Base-by-base conservation (phyloP, 2,888 invertebrate genomes). In the Tolmerus cingulatus region DNA sequence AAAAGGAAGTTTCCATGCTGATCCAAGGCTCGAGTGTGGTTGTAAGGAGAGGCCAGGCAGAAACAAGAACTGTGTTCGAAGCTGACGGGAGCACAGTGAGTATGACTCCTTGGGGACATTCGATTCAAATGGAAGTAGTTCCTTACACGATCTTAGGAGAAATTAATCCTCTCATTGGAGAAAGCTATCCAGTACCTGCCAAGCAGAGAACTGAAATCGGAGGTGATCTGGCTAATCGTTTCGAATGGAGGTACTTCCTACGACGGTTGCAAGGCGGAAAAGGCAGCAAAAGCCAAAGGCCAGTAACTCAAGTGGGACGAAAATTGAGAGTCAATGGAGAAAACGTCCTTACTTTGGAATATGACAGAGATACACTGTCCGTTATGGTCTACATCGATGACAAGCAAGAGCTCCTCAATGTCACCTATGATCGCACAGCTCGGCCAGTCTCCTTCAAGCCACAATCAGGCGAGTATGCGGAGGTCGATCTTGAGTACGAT, bases 221-320 rank as follows among this genome's bases (percentile, higher is more conserved):
- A 34, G 97, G 97, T 0, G 98, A 98, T 91, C 92, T 98, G 86
- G 97, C 97, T 0, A 98, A 98, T 91, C 94, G 98, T 89, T 97
- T 98, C 90, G 98, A 99, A 93, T 99, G 98, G 98, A 94, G 98
- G 66, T 98, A 98, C 93, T 98, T 98, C 93, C 94, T 98, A 87
- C 94, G 97, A 81, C 95, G 97, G 88, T 94, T 96, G 51, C 94
- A 95, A 93, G 90, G 95, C 94, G 93, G 94, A 93, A 91, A 91
- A 87, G 91, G 90, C 57, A 94, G 91, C 86, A 91, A 91, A 23
- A 88, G 90, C 1, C 91, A 91, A 2, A 90, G 94, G 93, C 89
- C 97, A 0, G 95, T 97, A 0, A 95, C 96, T 0, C 97, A 97
- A 92, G 96, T 97, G 19, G 97, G 97, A 8, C 95, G 97, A 82